These are phyloP conservation scores for Melanostoma scalare DNA, from an alignment of 2,888 invertebrate species.

Conservation along the genomic window DNA sequence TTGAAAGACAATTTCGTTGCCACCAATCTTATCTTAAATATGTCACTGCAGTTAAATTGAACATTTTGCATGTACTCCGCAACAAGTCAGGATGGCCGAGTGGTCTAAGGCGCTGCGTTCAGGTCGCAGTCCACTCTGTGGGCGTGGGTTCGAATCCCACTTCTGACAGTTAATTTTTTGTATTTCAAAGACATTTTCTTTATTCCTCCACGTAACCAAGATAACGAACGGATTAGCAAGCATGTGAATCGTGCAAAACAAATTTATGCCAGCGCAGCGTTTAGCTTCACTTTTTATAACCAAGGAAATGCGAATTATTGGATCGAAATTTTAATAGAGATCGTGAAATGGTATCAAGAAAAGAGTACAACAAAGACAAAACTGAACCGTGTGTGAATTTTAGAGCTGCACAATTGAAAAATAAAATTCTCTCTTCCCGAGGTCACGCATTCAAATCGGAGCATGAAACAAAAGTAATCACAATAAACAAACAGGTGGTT, in stretches of 20 bases:
- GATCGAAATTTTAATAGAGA: conserved; percentile 27
- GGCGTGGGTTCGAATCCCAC: conserved; percentile 82
- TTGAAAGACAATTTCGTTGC: no score
- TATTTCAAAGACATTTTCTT: no score
- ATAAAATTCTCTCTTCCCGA: conserved; percentile 49
- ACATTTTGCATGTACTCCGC: no score
- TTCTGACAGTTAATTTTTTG: conserved; percentile 77
- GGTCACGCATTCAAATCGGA: conserved; percentile 51
- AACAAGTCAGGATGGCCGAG: conserved; percentile 40
- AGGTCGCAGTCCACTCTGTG: conserved; percentile 75
- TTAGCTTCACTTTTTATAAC: conserved; percentile 16
- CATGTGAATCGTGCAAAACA: no score
- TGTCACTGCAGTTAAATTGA: no score
- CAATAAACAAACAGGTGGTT: not conserved
- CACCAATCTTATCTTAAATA: no score
- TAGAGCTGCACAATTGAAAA: conserved; percentile 20
- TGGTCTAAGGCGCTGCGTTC: conserved; percentile 50
- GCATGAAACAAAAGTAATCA: conserved; percentile 40
- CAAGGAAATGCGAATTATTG: conserved; percentile 42
- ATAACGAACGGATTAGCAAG: no score
- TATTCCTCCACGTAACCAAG: no score
- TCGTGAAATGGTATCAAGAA: not conserved
- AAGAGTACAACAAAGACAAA: conserved; percentile 10
- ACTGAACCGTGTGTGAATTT: not conserved
- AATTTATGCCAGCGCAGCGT: not conserved